These are phyloP conservation scores for Sinocyclocheilus anshuiensis DNA, from an alignment of 2,113 vertebrate genomes.

Conservation along the genomic window DNA sequence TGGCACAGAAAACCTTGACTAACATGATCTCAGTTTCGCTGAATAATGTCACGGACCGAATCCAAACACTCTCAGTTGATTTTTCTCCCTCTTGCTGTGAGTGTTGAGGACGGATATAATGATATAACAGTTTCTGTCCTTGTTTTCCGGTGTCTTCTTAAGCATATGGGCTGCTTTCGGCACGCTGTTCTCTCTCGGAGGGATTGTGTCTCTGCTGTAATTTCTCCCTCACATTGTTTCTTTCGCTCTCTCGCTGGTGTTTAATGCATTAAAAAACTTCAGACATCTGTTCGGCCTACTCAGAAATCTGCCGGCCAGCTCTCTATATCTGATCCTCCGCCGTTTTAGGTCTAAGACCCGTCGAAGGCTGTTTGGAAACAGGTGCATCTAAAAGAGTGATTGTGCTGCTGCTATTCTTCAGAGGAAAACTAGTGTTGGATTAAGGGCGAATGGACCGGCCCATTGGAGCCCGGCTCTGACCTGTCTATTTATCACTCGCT, in stretches of 20 bases:
- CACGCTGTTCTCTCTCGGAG: conserved; percentile 62
- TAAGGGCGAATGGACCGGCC: background rate
- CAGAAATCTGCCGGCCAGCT: conserved; percentile 51
- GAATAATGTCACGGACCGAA: background rate
- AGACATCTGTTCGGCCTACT: conserved; percentile 76
- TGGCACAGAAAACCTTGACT: background rate
- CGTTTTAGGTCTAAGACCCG: background rate
- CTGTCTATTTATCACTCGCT: conserved; percentile 14
- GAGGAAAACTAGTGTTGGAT: background rate
- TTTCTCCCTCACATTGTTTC: conserved; percentile 21
- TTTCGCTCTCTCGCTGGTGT: conserved; percentile 57
- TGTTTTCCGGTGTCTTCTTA: conserved; percentile 46
- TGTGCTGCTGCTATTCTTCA: background rate
- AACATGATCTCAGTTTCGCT: background rate
- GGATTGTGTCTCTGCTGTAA: conserved; percentile 52
- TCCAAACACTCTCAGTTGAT: background rate
- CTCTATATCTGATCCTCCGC: background rate
- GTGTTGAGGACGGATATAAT: background rate
- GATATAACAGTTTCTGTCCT: conserved; percentile 22
- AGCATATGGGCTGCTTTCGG: conserved; percentile 65
- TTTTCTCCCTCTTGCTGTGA: background rate
- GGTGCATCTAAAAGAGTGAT: conserved; percentile 2
- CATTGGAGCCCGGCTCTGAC: background rate
- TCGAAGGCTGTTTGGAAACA: background rate
- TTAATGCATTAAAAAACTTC: conserved; percentile 70